Evolutionary conservation across 2,797 vertebrate genomes (phyloP).

Genomic region (Lacerta bilineata): DNA sequence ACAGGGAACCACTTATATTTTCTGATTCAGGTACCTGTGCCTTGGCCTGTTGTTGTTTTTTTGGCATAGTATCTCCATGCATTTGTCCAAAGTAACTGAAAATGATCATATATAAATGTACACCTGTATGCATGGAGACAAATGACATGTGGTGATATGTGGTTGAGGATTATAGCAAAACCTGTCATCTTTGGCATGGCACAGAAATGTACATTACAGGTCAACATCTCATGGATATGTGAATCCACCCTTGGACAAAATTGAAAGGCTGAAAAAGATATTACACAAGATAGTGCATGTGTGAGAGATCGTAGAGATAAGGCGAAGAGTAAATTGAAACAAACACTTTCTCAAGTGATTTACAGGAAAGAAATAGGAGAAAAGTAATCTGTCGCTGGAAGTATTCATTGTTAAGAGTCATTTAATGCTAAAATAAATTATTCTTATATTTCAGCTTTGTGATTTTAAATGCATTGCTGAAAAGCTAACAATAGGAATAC

Average conservation of each 20-base stretch:
- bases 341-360: constrained; percentile 51
- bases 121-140: neutral
- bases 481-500: constrained; percentile 39
- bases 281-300: constrained; percentile 73
- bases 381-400: constrained; percentile 52
- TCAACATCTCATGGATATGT: neutral
- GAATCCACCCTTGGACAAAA: neutral
- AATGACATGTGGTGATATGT: neutral
- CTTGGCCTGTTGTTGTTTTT: neutral
- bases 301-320: constrained; percentile 49
- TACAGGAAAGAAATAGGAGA: constrained; percentile 55
- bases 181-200: neutral
- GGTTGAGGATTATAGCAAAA: neutral
- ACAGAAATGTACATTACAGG: neutral
- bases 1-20: neutral
- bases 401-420: neutral
- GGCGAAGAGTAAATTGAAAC: constrained; percentile 46
- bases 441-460: neutral
- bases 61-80: neutral
- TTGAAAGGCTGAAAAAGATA: constrained; percentile 68
- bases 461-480: constrained; percentile 49
- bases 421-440: constrained; percentile 26
- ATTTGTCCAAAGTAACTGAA: constrained; percentile 1
- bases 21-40: neutral
- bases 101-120: neutral